Evolutionary conservation across 2,797 vertebrate genomes (phyloP), one percentile per base, ranked within the genome.

Genomic region (Scarus forsteni): DNA sequence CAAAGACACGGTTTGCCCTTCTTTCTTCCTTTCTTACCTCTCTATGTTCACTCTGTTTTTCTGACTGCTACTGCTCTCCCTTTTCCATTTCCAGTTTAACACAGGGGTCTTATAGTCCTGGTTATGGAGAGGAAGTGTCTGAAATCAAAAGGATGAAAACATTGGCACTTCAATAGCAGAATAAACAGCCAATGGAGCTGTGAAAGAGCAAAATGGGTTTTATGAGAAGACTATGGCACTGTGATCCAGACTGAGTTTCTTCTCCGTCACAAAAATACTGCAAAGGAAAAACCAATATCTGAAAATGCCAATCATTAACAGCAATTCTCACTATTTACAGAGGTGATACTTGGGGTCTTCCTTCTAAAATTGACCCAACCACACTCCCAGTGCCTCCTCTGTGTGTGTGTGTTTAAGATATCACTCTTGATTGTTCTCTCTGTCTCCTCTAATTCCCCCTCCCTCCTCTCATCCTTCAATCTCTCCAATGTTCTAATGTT

Each of bases 191-290:
- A 83, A 87, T 66, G 85, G 79, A 36, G 13, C 78, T 63, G 82
- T 69, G 8, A 70, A 71, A 77, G 67, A 87, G 75, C 75, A 71
- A 81, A 81, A 80, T 76, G 63, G 60, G 66, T 88, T 84, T 91
- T 90, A 92, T 91, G 85, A 90, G 87, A 75, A 80, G 80, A 86
- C 83, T 70, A 61, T 81, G 63, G 61, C 74, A 70, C 78, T 35
- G 53, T 90, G 90, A 87, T 89, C 89, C 86, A 90, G 84, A 91
- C 91, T 73, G 64, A 66, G 78, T 85, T 89, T 81, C 12, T 15
- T 77, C 74, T 79, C 81, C 77, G 85, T 81, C 82, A 72, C 83
- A 70, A 64, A 81, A 73, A 27, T 4, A 2, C 83, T 42, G 60
- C 57, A 56, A 52, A 34, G 56, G 70, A 71, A 85, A 85, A 85